phyloP scores from a whole-genome alignment of 2,113 vertebrate genomes.

The Cranoglanis bouderius region DNA sequence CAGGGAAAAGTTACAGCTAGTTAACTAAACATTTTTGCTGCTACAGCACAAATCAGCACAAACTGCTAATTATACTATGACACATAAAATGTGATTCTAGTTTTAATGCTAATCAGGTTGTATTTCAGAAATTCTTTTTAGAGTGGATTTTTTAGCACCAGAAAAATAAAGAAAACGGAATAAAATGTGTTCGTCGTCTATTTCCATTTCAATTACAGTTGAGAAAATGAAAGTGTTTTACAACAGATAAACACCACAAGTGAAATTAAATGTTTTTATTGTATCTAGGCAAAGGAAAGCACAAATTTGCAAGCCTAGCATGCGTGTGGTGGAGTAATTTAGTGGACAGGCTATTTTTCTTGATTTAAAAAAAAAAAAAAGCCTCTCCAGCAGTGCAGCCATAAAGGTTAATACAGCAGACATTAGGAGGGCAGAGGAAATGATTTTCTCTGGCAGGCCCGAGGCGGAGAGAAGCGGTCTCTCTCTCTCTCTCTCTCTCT shows the following conservation, averaged over 20 bases:
- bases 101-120: neutral
- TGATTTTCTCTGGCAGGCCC: constrained; percentile 29
- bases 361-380: neutral
- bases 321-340: constrained; percentile 2
- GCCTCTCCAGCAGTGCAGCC: neutral
- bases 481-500: neutral
- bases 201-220: neutral
- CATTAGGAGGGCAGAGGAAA: constrained; percentile 29
- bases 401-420: constrained; percentile 45
- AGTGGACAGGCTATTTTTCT: constrained; percentile 17
- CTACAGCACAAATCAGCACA: too few species aligned
- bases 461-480: constrained; percentile 20
- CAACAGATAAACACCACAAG: neutral
- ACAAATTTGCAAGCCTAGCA: neutral
- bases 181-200: neutral
- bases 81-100: neutral
- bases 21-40: too few species aligned
- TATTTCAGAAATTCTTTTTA: neutral
- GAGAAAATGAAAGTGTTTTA: neutral
- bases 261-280: neutral
- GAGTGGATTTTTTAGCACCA: neutral
- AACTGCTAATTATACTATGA: too few species aligned
- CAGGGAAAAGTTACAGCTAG: neutral
- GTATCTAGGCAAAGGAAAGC: neutral
- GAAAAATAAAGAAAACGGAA: neutral